Base-by-base conservation (phyloP, 2,888 invertebrate genomes). In the Hesperia comma region DNA sequence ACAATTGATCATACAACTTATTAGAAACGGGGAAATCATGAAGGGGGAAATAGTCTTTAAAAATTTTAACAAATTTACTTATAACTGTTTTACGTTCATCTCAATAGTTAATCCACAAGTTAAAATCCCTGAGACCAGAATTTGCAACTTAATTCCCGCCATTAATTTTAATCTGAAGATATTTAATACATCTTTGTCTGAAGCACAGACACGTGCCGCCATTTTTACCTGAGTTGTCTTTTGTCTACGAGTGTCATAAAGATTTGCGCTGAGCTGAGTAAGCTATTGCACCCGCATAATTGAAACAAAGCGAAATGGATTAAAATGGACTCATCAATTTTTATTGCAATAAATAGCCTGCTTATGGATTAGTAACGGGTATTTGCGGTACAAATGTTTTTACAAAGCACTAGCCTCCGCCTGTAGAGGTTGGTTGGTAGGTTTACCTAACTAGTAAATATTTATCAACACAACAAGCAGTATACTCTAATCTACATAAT, bases 151-250 rank as follows among this genome's bases (percentile, higher is more conserved):
- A 54, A 54, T 53, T 61, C 26, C 60, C 46, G 55, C 37, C 56
- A 67, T 63, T 67, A 66, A 41, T 62, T 57, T 61, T 68, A 68
- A 70, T 70, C 70, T 64, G n/a, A n/a, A n/a, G n/a, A n/a, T n/a
- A n/a, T n/a, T n/a, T n/a, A n/a, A n/a, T n/a, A n/a, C n/a, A n/a
- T n/a, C n/a, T n/a, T n/a, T n/a, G n/a, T n/a, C n/a, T n/a, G 63
- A 40, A 32, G 7, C 37, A 51, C 15, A 62, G 70, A 68, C 72
- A 69, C 72, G 71, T 68, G 72, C 72, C 72, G 72, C 68, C 67
- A 46, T 67, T 54, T 33, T 32, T 66, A 58, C 60, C 57, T 61
- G 66, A 12, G 63, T 37, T 12, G 33, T 43, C 46, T 37, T 19
- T 68, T 68, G 68, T 70, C 21, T 67, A 58, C 66, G 49, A 49